A percentile compares a stretch with the other conserved stretches of the same genome.
These are phyloP conservation scores for Microctonus aethiopoides DNA, from an alignment of 2,888 invertebrate species.

Conservation along the genomic window DNA sequence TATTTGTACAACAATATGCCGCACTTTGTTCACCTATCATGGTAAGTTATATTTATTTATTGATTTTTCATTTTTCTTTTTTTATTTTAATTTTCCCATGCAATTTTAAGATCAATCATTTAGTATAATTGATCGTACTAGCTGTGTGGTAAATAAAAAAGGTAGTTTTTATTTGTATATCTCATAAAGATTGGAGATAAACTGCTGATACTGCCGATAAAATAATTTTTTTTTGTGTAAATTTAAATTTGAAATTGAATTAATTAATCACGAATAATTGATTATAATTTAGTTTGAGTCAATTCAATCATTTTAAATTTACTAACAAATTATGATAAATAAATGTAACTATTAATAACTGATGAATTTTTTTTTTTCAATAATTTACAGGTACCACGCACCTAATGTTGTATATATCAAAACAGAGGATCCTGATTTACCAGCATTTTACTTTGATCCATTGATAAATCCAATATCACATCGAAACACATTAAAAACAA, in stretches of 20 bases:
- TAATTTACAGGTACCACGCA: constrained; percentile 89
- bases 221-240: background rate
- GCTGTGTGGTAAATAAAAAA: constrained; percentile 70
- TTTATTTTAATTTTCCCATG: constrained; percentile 52
- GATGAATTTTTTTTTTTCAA: constrained; percentile 1
- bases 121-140: constrained; percentile 68
- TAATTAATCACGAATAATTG: background rate
- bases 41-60: constrained; percentile 74
- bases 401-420: constrained; percentile 99
- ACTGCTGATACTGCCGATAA: constrained; percentile 72
- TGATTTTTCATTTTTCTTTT: constrained; percentile 27
- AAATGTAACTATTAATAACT: background rate
- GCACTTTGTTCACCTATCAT: constrained; percentile 97
- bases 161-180: constrained; percentile 71
- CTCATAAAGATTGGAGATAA: constrained; percentile 66
- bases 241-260: background rate
- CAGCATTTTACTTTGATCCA: constrained; percentile 99
- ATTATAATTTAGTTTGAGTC: no score
- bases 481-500: constrained; percentile 84
- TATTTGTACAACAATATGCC: constrained; percentile 99
- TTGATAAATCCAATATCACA: constrained; percentile 99
- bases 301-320: no score
- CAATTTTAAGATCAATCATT: constrained; percentile 62
- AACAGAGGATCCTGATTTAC: constrained; percentile 99
- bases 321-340: no score